Percentiles rank a stretch among this genome's conserved stretches.
Evolutionary conservation across 2,113 vertebrate genomes (phyloP).

Genomic region (Brevimyrus niger): DNA sequence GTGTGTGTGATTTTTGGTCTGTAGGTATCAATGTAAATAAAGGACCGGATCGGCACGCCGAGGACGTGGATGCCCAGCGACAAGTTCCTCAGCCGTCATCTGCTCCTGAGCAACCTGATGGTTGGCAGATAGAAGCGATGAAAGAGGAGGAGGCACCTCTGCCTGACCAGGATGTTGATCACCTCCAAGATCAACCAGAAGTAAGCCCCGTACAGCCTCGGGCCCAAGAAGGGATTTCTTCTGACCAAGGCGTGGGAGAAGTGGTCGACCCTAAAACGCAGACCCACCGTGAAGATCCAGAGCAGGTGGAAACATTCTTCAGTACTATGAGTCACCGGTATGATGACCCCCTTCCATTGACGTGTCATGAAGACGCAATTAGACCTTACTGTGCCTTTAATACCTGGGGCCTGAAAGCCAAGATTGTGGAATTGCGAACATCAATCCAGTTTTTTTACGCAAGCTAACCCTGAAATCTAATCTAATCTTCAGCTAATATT

Average conservation of each 20-base stretch:
- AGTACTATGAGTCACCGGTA: conserved; percentile 96
- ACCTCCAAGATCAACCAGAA: conserved; percentile 27
- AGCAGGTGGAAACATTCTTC: conserved; percentile 84
- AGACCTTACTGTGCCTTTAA: neutral
- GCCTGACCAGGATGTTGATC: conserved; percentile 42
- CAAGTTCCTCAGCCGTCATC: conserved; percentile 36
- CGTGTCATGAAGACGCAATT: neutral
- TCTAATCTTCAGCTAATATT: neutral
- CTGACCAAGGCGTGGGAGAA: conserved; percentile 32
- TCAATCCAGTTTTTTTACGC: neutral
- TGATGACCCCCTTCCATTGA: conserved; percentile 35
- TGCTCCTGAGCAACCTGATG: conserved; percentile 29
- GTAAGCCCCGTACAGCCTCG: conserved; percentile 8
- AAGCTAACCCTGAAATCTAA: neutral
- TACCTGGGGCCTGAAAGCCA: conserved; percentile 30
- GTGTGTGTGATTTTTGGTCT: neutral
- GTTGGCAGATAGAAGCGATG: conserved; percentile 19
- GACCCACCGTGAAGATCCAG: conserved; percentile 38
- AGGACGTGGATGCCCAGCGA: conserved; percentile 24
- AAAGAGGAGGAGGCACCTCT: conserved; percentile 34
- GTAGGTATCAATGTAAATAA: conserved; percentile 28
- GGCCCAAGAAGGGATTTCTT: conserved; percentile 27
- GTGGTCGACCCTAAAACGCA: conserved; percentile 8
- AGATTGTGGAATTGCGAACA: neutral
- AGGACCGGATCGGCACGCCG: neutral